A percentile compares a stretch with the other conserved stretches of the same genome.
phyloP scores from a whole-genome alignment of 2,113 vertebrate genomes.

The Ia io region DNA sequence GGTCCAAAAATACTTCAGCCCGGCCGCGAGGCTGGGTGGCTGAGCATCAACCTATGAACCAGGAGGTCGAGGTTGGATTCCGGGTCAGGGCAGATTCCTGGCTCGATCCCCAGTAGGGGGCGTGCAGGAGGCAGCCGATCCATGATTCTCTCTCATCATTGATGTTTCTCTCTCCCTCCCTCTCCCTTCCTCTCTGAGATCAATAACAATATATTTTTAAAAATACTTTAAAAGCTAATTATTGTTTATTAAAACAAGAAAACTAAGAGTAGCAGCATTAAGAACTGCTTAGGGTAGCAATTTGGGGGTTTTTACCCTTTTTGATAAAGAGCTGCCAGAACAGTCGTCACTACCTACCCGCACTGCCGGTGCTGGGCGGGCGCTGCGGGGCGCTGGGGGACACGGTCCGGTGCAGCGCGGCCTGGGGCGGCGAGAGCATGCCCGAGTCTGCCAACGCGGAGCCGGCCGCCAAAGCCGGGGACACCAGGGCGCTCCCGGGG shows the following conservation, averaged over 20 bases:
- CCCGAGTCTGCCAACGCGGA: conserved; percentile 90
- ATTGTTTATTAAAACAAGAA: background rate
- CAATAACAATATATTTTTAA: too few relatives aligned
- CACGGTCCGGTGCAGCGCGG: conserved; percentile 92
- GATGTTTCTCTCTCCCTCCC: too few relatives aligned
- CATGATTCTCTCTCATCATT: too few relatives aligned
- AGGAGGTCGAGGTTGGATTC: too few relatives aligned
- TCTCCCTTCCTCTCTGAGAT: too few relatives aligned
- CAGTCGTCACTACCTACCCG: conserved; percentile 82
- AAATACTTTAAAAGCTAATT: background rate
- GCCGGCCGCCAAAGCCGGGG: conserved; percentile 89
- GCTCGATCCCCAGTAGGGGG: too few relatives aligned
- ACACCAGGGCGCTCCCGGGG: conserved; percentile 90
- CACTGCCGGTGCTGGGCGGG: conserved; percentile 91
- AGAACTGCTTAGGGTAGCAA: background rate
- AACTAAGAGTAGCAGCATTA: background rate
- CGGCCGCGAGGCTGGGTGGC: too few relatives aligned
- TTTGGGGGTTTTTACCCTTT: background rate
- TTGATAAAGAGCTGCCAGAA: background rate
- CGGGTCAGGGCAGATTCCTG: too few relatives aligned
- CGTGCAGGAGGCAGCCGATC: too few relatives aligned
- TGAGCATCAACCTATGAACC: too few relatives aligned
- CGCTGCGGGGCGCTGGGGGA: conserved; percentile 93
- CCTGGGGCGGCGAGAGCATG: conserved; percentile 94
- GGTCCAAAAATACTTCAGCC: background rate